A percentile compares a stretch with the other conserved stretches of the same genome.
Evolutionary conservation across 2,797 vertebrate genomes (phyloP).

Genomic region (Melanotaenia parkinsoni): DNA sequence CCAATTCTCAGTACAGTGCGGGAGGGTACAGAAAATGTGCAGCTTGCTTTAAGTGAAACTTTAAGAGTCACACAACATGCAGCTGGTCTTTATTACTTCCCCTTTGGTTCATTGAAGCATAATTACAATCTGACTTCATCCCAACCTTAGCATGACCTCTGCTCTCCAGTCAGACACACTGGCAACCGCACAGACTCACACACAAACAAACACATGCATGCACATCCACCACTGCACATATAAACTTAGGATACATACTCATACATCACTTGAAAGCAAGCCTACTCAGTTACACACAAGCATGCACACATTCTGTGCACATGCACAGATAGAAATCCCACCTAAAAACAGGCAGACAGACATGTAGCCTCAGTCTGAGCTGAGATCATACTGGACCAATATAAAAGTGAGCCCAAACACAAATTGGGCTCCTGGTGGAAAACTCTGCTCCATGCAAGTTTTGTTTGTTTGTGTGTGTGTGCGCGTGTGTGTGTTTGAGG

Average conservation of each 20-base stretch:
- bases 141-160: constrained; percentile 87
- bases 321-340: constrained; percentile 55
- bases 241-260: constrained; percentile 35
- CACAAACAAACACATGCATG: constrained; percentile 21
- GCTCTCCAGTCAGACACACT: constrained; percentile 80
- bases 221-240: constrained; percentile 18
- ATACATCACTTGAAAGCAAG: constrained; percentile 35
- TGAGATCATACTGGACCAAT: constrained; percentile 81
- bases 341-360: constrained; percentile 73
- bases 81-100: constrained; percentile 89
- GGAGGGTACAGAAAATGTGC: constrained; percentile 71
- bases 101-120: constrained; percentile 88
- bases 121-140: constrained; percentile 90
- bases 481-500: constrained; percentile 52
- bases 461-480: constrained; percentile 49
- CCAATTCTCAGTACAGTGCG: constrained; percentile 56
- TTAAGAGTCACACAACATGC: constrained; percentile 83
- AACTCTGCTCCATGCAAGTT: constrained; percentile 68
- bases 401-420: constrained; percentile 82
- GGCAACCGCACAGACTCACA: constrained; percentile 58
- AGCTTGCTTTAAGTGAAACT: constrained; percentile 81
- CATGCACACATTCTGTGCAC: constrained; percentile 2
- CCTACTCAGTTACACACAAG: constrained; percentile 32
- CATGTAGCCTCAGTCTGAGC: constrained; percentile 76
- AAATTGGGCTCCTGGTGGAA: constrained; percentile 81